Evolutionary conservation across 2,797 vertebrate species (phyloP).

Genomic region (Halcyon smyrnensis): DNA sequence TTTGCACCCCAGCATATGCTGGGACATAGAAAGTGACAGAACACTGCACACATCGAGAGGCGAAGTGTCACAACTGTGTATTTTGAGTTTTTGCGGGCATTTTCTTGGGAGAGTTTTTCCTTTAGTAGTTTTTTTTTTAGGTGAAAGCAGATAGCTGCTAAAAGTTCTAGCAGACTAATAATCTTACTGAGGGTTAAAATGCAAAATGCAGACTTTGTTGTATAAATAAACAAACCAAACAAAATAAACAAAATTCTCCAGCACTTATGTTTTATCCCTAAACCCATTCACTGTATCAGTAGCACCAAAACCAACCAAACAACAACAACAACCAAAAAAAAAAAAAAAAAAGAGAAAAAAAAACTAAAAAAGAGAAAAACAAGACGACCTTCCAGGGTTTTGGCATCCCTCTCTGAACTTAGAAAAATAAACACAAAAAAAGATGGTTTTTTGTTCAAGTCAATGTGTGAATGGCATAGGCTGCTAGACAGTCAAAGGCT

Average conservation of each 20-base stretch:
- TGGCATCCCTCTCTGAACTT: not conserved
- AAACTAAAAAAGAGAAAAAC: too few relatives aligned
- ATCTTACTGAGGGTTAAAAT: not conserved
- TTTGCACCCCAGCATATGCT: not conserved
- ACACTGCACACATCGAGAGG: accelerated
- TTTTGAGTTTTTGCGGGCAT: not conserved
- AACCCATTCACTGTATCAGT: not conserved
- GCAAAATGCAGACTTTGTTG: not conserved
- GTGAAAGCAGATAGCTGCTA: not conserved
- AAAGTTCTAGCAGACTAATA: not conserved
- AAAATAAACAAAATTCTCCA: not conserved
- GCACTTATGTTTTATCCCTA: not conserved
- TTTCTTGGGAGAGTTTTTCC: not conserved
- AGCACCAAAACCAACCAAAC: not conserved
- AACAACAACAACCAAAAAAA: too few relatives aligned
- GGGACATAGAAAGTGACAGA: not conserved
- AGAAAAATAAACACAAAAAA: not conserved
- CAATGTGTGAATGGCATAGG: not conserved
- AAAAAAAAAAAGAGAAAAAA: accelerated
- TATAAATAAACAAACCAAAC: not conserved
- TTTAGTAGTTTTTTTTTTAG: not conserved
- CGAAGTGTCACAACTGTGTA: accelerated
- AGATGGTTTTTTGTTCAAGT: not conserved
- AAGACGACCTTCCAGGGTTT: not conserved
- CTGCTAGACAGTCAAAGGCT: not conserved